Conservation (phyloP, 2,888 invertebrate genomes). For the Drosophila formosana region DNA sequence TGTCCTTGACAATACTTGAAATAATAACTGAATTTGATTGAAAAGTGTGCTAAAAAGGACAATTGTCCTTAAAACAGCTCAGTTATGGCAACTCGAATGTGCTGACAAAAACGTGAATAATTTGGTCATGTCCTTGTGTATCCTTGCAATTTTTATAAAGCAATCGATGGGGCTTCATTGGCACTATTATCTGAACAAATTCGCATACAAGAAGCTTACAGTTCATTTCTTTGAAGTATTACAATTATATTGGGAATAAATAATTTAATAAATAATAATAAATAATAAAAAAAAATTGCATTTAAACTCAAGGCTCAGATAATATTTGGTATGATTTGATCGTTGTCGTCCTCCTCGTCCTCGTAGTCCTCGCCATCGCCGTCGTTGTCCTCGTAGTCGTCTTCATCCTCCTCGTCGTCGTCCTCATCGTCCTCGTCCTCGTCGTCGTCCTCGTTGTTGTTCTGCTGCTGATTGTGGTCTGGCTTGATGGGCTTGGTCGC, state of each 20-base stretch:
- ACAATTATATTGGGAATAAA: background rate
- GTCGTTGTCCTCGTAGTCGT: conserved; percentile 48
- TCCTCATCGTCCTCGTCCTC: conserved; percentile 59
- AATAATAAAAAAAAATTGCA: conserved; percentile 20
- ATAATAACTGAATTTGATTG: background rate
- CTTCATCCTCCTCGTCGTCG: conserved; percentile 55
- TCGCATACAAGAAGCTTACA: too few species aligned
- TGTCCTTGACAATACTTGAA: background rate
- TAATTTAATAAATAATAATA: conserved; percentile 32
- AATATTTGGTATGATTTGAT: conserved; percentile 78
- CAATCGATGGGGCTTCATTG: background rate
- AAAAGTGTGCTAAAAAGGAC: background rate
- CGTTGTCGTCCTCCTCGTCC: conserved; percentile 73
- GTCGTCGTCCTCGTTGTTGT: conserved; percentile 54
- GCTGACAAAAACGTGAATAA: background rate
- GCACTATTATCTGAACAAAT: background rate
- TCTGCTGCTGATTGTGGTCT: conserved; percentile 1
- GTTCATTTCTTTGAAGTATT: background rate
- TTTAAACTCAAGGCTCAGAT: conserved; percentile 49
- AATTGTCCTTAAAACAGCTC: background rate
- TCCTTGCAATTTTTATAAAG: background rate
- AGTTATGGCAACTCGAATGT: background rate
- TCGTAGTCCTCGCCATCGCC: conserved; percentile 65
- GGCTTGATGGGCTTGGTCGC: conserved; percentile 42
- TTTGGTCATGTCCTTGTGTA: background rate